Evolutionary conservation across 1,140 invertebrate species (phyloP), one percentile per base, ranked within the genome.

Genomic region (Carposina sasakii): DNA sequence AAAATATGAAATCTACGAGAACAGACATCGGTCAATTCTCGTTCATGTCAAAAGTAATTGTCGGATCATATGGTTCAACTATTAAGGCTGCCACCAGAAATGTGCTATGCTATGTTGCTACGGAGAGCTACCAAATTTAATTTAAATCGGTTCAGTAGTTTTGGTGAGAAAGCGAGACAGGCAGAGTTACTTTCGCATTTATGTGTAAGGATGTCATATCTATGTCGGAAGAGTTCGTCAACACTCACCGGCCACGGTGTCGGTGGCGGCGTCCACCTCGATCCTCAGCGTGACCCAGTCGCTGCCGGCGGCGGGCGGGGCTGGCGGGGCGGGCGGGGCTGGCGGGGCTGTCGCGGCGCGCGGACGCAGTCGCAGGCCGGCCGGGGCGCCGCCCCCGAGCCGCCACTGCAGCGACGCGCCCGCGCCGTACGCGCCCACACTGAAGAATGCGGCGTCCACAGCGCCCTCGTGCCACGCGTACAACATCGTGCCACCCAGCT

Each of bases 401-500:
- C 87, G 89, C 91, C 91, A 93, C 41, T 89, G 86, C 3, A 92
- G 81, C 0, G 89, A 87, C 17, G 92, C 88, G 53, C 89, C 88
- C 51, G 92, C 91, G 42, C 89, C 87, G 63, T 89, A 91, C 20
- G 92, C 90, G 16, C 90, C 91, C 30, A 94, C 86, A 1, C 89
- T 89, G 64, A 93, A 92, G 78, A 90, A 89, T 42, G 72, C 63
- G 28, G 75, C 66, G 21, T 57, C 57, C 8, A 62, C 64, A 31
- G 86, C 83, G 15, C 36, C 53, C 16, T 5, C 42, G 43, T 37
- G 2, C 73, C 87, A 85, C 6, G 87, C 84, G 37, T 88, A 86
- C 45, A 94, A 78, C 9, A 93, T 57, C 12, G 91, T 93, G 44
- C 93, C 93, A 30, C 92, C 92, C 3, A 88, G 89, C 20, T 91